Conservation (phyloP, 2,797 vertebrate species). For the Enteromius viviparus region DNA sequence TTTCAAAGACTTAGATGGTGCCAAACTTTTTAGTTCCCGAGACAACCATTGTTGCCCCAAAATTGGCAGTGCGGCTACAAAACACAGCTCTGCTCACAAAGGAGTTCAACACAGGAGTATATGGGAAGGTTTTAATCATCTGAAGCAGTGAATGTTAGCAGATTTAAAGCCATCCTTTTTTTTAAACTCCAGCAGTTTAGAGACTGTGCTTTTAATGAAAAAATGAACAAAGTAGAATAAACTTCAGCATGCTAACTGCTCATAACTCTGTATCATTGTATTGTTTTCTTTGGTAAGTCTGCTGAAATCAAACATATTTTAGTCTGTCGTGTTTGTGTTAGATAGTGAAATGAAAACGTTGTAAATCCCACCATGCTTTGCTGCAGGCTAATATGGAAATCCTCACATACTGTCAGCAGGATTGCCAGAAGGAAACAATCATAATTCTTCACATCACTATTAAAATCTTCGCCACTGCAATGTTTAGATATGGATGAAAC, state of each 20-base stretch:
- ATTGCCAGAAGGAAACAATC: slow-evolving; percentile 17
- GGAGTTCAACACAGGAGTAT: background rate
- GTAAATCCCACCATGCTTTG: slow-evolving; percentile 24
- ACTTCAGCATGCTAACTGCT: slow-evolving; percentile 5
- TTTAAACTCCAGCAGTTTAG: slow-evolving; percentile 13
- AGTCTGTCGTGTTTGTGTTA: slow-evolving; percentile 7
- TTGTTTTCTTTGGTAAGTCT: slow-evolving; percentile 5
- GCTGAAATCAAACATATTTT: background rate
- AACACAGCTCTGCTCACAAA: slow-evolving; percentile 29
- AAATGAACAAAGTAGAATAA: slow-evolving; percentile 13
- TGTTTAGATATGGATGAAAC: slow-evolving; percentile 47
- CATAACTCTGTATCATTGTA: slow-evolving; percentile 28
- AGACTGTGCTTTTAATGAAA: slow-evolving; percentile 13
- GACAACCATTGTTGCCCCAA: slow-evolving; percentile 7
- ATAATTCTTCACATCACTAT: slow-evolving; percentile 46
- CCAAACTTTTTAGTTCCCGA: background rate
- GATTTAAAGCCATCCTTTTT: slow-evolving; percentile 21
- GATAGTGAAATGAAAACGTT: slow-evolving; percentile 3
- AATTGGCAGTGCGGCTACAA: background rate
- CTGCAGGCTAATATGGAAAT: slow-evolving; percentile 32
- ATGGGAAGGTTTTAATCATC: background rate
- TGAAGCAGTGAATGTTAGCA: background rate
- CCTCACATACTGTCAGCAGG: slow-evolving; percentile 19
- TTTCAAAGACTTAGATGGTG: background rate
- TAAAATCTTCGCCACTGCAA: slow-evolving; percentile 24